phyloP scores from a whole-genome alignment of 2,113 vertebrate species.

The Erythrocebus patas region DNA sequence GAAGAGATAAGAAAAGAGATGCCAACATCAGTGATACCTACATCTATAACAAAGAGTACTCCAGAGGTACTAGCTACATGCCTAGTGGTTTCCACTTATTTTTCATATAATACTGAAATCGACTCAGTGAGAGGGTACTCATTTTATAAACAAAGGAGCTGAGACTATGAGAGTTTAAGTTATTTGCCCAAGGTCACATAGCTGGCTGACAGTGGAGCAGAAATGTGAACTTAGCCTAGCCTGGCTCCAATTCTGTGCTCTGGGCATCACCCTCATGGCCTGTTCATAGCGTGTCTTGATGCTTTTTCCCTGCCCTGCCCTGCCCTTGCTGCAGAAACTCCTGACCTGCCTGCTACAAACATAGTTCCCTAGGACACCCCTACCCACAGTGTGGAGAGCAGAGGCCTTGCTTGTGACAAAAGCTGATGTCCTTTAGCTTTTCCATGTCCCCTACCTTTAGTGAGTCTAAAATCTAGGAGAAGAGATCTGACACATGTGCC shows the following conservation, averaged over 20 bases:
- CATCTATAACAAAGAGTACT: background rate
- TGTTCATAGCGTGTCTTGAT: background rate
- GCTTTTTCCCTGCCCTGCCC: background rate
- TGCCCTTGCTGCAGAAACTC: background rate
- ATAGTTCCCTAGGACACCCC: background rate
- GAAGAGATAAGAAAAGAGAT: background rate
- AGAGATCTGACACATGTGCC: background rate
- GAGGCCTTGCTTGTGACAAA: background rate
- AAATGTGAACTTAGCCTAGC: background rate
- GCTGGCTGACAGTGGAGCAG: background rate
- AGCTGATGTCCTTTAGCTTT: background rate
- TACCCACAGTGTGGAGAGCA: background rate
- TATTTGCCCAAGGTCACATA: background rate
- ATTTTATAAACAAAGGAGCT: background rate
- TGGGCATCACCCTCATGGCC: background rate
- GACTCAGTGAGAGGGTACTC: background rate
- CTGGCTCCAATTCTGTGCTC: background rate
- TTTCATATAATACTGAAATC: background rate
- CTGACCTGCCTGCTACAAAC: background rate
- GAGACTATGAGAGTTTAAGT: background rate
- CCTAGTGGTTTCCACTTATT: background rate
- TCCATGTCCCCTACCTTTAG: background rate
- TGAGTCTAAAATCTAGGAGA: background rate
- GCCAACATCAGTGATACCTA: background rate
- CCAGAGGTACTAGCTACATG: too few relatives aligned